Evolutionary conservation across 1,140 invertebrate genomes (phyloP).

Genomic region (Platorchestia sp.): DNA sequence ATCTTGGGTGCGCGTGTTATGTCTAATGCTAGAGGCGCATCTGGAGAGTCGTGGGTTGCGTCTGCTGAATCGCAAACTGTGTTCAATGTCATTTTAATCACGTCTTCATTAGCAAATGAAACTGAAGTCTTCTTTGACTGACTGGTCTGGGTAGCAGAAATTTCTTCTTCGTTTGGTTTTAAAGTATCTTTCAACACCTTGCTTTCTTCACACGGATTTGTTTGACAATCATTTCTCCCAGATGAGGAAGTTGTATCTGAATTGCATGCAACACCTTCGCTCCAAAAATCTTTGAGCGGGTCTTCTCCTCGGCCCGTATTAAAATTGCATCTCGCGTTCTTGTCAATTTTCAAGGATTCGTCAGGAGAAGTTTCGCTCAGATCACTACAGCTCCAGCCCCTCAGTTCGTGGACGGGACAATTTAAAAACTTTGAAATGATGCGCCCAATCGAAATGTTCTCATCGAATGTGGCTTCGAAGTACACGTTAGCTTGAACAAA

Average conservation of each 20-base stretch:
- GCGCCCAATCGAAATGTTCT: not conserved
- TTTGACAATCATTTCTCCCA: not conserved
- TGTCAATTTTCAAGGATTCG: not conserved
- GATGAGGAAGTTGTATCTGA: not conserved
- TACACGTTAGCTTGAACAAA: slow-evolving; percentile 8
- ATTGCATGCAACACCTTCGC: not conserved
- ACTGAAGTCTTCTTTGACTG: not conserved
- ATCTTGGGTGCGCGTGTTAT: not conserved
- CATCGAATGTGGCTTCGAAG: slow-evolving; percentile 22
- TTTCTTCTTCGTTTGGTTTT: not conserved
- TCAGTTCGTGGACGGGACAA: not conserved
- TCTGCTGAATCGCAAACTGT: not conserved
- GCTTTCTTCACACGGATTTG: not conserved
- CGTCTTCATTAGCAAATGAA: slow-evolving; percentile 9
- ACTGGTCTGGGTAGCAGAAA: not conserved
- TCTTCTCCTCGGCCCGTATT: not conserved
- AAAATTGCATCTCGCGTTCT: not conserved
- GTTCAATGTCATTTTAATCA: slow-evolving; percentile 5
- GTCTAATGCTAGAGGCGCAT: not conserved
- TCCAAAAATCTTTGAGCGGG: not conserved
- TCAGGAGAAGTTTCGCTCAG: not conserved
- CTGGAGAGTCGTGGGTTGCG: not conserved
- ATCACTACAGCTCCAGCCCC: not conserved
- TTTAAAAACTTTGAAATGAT: not conserved
- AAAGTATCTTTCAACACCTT: not conserved